phyloP scores from a whole-genome alignment of 2,888 invertebrate genomes.

The Xiphydria camelus region DNA sequence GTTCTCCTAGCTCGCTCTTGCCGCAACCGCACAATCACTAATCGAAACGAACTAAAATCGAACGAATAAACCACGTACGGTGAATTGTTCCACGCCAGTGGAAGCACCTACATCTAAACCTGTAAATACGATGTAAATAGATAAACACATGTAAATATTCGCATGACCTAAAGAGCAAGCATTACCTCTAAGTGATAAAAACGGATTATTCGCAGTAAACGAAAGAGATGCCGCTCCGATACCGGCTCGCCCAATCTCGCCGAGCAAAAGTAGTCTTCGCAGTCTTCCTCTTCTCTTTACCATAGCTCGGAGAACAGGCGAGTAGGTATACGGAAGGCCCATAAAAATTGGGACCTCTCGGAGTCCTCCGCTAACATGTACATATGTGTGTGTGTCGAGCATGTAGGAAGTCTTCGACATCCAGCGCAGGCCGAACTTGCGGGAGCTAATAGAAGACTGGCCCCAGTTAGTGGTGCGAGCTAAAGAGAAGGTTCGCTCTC shows the following conservation, averaged over 20 bases:
- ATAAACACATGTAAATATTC: too few species aligned
- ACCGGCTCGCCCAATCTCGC: neutral
- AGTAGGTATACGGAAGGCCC: slow-evolving; percentile 8
- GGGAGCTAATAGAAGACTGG: slow-evolving; percentile 79
- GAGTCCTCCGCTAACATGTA: slow-evolving; percentile 14
- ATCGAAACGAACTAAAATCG: too few species aligned
- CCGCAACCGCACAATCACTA: too few species aligned
- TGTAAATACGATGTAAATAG: slow-evolving; percentile 1
- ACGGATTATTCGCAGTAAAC: slow-evolving; percentile 14
- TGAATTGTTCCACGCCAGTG: too few species aligned
- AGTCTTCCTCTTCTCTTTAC: too few species aligned
- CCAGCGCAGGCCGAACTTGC: slow-evolving; percentile 70
- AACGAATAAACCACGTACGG: too few species aligned
- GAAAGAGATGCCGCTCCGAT: slow-evolving; percentile 3
- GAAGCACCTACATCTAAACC: slow-evolving; percentile 1
- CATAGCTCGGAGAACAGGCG: too few species aligned
- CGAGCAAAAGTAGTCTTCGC: too few species aligned
- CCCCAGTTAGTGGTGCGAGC: slow-evolving; percentile 70
- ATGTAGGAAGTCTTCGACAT: slow-evolving; percentile 72
- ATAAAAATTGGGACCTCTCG: slow-evolving; percentile 11
- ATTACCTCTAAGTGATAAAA: slow-evolving; percentile 34
- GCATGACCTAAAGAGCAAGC: slow-evolving; percentile 28
- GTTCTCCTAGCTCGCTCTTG: too few species aligned
- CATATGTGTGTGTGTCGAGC: slow-evolving; percentile 44
- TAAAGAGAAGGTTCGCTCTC: slow-evolving; percentile 70